Evolutionary conservation across 1,140 invertebrate species (phyloP), one percentile per base, ranked within the genome.

Genomic region (Drosophila murphyi): DNA sequence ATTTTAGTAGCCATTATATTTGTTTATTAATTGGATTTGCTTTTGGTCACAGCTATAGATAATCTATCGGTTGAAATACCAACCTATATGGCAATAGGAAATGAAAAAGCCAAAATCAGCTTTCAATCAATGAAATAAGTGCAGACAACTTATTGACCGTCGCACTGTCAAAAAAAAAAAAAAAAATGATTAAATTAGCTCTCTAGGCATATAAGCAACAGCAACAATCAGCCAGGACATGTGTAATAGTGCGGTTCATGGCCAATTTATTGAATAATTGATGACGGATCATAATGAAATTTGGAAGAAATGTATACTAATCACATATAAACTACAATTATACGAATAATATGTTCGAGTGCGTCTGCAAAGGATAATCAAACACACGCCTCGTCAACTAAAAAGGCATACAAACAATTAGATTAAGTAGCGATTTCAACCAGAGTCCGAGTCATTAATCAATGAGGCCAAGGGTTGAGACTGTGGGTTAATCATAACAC

Each of bases 341-440:
- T 20, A 39, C 8, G 8, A 29, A n/a, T 6, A 20, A 20, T 28
- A 43, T 59, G 31, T 56, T 10, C 56, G 47, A 41, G 7, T 59
- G 2, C 20, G 43, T 47, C n/a, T 10, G 32, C 39, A 47, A 20
- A 29, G 39, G 50, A 60, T 74, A 76, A 87, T 86, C 61, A 83
- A 55, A 45, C 68, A 69, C 48, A 63, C 29, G 31, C 43, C 52
- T 47, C 48, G 47, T 41, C 64, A 73, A 69, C 50, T 51, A 34
- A 41, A 73, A 57, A 57, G 8, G 37, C 43, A 55, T 43, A 88
- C 69, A 87, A 88, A 73, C 85, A 82, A 88, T 87, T 89, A 88
- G 67, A 70, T 78, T 87, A 87, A 89, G 83, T 87, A 82, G 70
- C 85, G 64, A 86, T 89, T 72, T 74, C 69, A 63, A 64, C 75